Conservation (phyloP, 2,797 vertebrate species). For the Enteromius treurensis region DNA sequence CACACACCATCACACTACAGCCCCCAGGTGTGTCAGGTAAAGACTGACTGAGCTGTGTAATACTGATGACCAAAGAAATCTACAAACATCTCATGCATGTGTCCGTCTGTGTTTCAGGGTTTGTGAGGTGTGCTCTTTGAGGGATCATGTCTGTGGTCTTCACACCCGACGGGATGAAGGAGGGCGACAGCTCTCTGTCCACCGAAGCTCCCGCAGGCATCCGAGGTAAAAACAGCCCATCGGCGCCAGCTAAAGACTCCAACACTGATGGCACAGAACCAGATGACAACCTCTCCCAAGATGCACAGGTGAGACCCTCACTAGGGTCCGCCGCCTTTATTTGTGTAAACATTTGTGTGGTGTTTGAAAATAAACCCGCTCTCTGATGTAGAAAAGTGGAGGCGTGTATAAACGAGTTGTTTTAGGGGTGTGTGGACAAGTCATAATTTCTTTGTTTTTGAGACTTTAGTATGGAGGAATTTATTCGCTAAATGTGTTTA, state of each 20-base stretch:
- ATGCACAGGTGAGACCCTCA: conserved; percentile 74
- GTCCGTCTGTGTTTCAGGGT: conserved; percentile 22
- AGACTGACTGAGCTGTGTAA: neutral
- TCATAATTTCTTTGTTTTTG: too few species aligned
- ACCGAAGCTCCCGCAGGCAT: conserved; percentile 86
- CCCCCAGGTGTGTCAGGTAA: conserved; percentile 36
- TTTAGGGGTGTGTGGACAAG: neutral
- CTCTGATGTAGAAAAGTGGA: too few species aligned
- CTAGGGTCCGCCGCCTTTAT: too few species aligned
- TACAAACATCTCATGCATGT: neutral
- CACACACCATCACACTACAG: conserved; percentile 43
- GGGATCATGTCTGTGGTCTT: conserved; percentile 56
- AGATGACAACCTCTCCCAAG: conserved; percentile 85
- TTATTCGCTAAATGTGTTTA: too few species aligned
- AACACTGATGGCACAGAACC: conserved; percentile 81
- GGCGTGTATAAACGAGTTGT: too few species aligned
- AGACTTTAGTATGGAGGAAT: too few species aligned
- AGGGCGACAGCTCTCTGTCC: conserved; percentile 90
- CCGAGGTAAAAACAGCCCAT: conserved; percentile 85
- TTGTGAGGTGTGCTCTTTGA: conserved; percentile 55
- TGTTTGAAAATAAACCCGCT: too few species aligned
- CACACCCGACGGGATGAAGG: conserved; percentile 84
- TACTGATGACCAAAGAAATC: neutral
- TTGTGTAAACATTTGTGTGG: neutral
- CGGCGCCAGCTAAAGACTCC: conserved; percentile 87